Percentiles rank a stretch among this genome's conserved stretches.
These are phyloP conservation scores for Pterophyllum scalare DNA, from an alignment of 2,113 vertebrate species.

Conservation along the genomic window DNA sequence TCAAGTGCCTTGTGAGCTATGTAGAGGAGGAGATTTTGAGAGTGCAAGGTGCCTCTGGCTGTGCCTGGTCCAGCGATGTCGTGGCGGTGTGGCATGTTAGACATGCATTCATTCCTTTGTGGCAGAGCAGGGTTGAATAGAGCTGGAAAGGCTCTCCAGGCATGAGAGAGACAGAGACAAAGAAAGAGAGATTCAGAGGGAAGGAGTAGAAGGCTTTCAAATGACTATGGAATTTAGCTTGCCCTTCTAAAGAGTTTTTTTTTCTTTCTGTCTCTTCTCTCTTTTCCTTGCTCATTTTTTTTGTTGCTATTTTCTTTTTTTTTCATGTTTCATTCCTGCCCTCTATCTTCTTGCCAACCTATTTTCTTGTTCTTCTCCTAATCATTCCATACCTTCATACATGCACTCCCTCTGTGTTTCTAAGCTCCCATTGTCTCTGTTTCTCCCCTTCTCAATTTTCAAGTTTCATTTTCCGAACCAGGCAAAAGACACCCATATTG, in stretches of 20 bases:
- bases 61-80: constrained; percentile 64
- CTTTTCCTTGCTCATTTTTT: constrained; percentile 29
- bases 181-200: constrained; percentile 40
- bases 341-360: constrained; percentile 6
- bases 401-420: constrained; percentile 37
- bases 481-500: constrained; percentile 73
- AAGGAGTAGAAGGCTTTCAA: constrained; percentile 55
- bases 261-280: constrained; percentile 25
- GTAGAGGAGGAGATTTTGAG: constrained; percentile 57
- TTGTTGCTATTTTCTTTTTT: constrained; percentile 2
- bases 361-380: constrained; percentile 12
- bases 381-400: constrained; percentile 23
- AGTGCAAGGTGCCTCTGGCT: constrained; percentile 62
- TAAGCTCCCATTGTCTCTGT: constrained; percentile 42
- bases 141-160: constrained; percentile 68
- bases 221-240: constrained; percentile 66
- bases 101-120: constrained; percentile 70
- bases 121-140: constrained; percentile 58
- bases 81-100: constrained; percentile 76
- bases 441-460: constrained; percentile 61
- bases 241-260: constrained; percentile 56
- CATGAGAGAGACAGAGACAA: constrained; percentile 60
- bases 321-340: constrained; percentile 6
- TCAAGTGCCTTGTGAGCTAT: constrained; percentile 66
- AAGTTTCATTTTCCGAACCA: constrained; percentile 69